Percentiles rank a stretch among this genome's conserved stretches.
Conservation (phyloP, 2,113 vertebrate species). For the Atractosteus spatula region DNA sequence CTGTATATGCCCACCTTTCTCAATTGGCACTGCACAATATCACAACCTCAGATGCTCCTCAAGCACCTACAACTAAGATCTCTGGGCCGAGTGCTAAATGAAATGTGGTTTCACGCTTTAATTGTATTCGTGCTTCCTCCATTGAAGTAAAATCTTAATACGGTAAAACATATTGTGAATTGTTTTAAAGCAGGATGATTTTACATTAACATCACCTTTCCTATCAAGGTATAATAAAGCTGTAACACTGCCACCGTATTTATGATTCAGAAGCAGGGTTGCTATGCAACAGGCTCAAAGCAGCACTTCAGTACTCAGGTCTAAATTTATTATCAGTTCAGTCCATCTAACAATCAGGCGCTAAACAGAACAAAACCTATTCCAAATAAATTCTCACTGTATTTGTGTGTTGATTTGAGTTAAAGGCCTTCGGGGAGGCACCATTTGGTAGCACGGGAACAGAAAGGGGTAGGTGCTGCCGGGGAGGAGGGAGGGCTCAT, state of each 20-base stretch:
- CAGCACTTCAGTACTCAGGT: constrained; percentile 66
- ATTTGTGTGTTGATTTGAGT: constrained; percentile 99
- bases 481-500: constrained; percentile 80
- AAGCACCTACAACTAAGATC: too few species aligned
- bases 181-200: not conserved
- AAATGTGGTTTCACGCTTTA: not conserved
- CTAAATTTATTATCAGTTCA: constrained; percentile 89
- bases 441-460: constrained; percentile 96
- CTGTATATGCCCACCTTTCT: too few species aligned
- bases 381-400: constrained; percentile 99
- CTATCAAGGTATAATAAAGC: constrained; percentile 16
- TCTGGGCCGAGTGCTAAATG: too few species aligned
- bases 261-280: constrained; percentile 43
- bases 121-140: constrained; percentile 14
- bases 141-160: constrained; percentile 13
- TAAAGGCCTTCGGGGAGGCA: constrained; percentile 97
- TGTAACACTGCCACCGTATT: constrained; percentile 18
- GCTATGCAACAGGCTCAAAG: constrained; percentile 52
- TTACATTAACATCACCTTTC: constrained; percentile 7
- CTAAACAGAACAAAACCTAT: constrained; percentile 98
- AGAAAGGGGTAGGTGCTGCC: constrained; percentile 94
- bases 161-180: constrained; percentile 1
- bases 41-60: too few species aligned
- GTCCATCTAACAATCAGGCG: constrained; percentile 94
- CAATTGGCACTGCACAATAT: too few species aligned